Evolutionary conservation across 2,113 vertebrate genomes (phyloP).

Genomic region (Phyllostomus hastatus): DNA sequence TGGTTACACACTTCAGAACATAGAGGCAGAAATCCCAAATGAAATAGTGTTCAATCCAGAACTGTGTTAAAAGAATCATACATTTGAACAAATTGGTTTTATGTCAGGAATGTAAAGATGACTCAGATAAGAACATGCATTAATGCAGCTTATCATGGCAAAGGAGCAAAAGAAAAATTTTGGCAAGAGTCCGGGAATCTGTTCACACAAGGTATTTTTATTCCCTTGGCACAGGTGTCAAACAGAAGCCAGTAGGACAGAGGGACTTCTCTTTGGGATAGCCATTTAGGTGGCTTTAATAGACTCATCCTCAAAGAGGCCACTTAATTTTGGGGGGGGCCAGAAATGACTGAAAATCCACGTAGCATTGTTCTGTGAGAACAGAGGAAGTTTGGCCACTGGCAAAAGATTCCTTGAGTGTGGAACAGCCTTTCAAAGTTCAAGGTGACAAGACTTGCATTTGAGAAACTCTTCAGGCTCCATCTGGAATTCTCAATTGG

Average conservation of each 20-base stretch:
- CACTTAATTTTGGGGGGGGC: not conserved
- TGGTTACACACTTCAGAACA: not conserved
- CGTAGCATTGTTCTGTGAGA: not conserved
- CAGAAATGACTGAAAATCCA: not conserved
- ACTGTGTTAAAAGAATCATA: not conserved
- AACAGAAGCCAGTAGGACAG: not conserved
- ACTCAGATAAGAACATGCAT: not conserved
- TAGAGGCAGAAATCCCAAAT: not conserved
- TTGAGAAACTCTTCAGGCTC: not conserved
- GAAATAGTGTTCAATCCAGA: not conserved
- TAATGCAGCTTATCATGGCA: not conserved
- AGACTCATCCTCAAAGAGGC: not conserved
- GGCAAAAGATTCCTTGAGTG: not conserved
- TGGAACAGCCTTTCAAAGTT: not conserved
- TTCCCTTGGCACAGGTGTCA: not conserved
- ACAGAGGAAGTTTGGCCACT: not conserved
- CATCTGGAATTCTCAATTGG: not conserved
- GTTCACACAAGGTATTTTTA: not conserved
- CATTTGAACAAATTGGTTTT: not conserved
- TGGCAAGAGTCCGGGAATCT: not conserved
- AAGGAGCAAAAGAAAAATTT: not conserved
- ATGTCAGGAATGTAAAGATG: constrained; percentile 14
- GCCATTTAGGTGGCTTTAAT: not conserved
- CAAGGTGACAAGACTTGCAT: not conserved
- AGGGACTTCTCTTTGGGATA: not conserved